Percentiles rank a stretch among this genome's conserved stretches.
These are phyloP conservation scores for Drosophila tsacasi DNA, from an alignment of 1,140 invertebrate genomes.

Conservation along the genomic window DNA sequence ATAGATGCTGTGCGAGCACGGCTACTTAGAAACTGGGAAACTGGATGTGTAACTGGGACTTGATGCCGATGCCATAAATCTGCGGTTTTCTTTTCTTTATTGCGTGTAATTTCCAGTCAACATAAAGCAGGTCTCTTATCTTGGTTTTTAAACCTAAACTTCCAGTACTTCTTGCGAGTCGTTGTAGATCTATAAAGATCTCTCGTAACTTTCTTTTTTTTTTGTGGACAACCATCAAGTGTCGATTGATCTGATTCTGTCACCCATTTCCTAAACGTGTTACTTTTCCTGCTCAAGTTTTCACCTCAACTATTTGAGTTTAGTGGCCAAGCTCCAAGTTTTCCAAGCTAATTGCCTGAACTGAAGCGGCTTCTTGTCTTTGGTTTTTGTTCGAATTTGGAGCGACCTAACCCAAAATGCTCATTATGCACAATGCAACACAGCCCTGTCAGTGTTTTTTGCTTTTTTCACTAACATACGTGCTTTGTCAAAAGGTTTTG, in stretches of 20 bases:
- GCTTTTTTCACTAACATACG: slow-evolving; percentile 25
- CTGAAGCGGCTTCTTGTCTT: slow-evolving; percentile 18
- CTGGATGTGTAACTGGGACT: slow-evolving; percentile 28
- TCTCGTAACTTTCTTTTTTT: neutral
- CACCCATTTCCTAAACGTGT: slow-evolving; percentile 24
- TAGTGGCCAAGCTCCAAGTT: slow-evolving; percentile 27
- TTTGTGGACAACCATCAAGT: neutral
- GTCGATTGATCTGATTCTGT: slow-evolving; percentile 36
- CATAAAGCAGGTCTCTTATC: slow-evolving; percentile 1
- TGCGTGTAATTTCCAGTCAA: slow-evolving; percentile 4
- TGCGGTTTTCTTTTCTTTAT: slow-evolving; percentile 14
- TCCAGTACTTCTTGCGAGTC: neutral
- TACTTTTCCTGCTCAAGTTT: slow-evolving; percentile 35
- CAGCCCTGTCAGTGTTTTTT: slow-evolving; percentile 5
- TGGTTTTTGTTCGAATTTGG: slow-evolving; percentile 43
- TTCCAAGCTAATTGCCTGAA: slow-evolving; percentile 15
- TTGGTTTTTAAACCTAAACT: neutral
- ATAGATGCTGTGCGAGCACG: slow-evolving; percentile 18
- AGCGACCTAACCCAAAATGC: slow-evolving; percentile 57
- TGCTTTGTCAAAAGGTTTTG: slow-evolving; percentile 67
- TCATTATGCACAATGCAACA: slow-evolving; percentile 44
- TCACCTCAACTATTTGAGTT: slow-evolving; percentile 40
- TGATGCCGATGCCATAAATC: slow-evolving; percentile 18
- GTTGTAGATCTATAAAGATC: no score
- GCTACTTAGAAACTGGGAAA: slow-evolving; percentile 14